A percentile compares a stretch with the other conserved stretches of the same genome.
Evolutionary conservation across 2,113 vertebrate genomes (phyloP).

Genomic region (Tachuris rubrigastra): DNA sequence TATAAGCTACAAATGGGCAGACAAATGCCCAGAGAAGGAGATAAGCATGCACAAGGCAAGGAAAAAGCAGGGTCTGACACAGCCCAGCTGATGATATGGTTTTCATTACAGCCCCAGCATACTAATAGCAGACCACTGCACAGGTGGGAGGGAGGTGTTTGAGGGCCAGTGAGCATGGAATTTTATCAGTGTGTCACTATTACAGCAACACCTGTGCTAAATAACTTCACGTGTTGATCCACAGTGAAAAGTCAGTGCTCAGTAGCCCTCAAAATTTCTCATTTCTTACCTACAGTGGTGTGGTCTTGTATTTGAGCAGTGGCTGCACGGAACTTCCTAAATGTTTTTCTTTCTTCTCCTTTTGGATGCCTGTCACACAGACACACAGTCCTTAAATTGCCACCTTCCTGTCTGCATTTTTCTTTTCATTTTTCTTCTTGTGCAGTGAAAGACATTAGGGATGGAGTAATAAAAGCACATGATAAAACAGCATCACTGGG

Average conservation of each 20-base stretch:
- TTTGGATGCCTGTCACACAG: conserved; percentile 31
- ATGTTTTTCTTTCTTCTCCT: conserved; percentile 28
- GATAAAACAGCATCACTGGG: conserved; percentile 16
- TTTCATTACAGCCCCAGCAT: not conserved
- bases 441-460: conserved; percentile 14
- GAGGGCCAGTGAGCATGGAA: not conserved
- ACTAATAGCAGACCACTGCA: not conserved
- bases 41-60: not conserved
- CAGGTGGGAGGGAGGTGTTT: not conserved
- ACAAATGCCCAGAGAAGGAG: not conserved
- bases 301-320: not conserved
- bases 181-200: conserved; percentile 7
- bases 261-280: conserved; percentile 45
- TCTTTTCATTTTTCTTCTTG: conserved; percentile 25
- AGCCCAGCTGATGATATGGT: not conserved
- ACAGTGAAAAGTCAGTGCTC: conserved; percentile 31
- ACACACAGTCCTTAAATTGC: conserved; percentile 28
- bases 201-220: conserved; percentile 27
- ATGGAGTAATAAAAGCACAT: conserved; percentile 43
- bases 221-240: not conserved
- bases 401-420: conserved; percentile 31
- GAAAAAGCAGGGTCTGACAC: not conserved
- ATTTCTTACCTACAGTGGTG: conserved; percentile 53
- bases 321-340: conserved; percentile 6
- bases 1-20: not conserved